phyloP scores from a whole-genome alignment of 2,888 invertebrate genomes.

The Melangyna quadrimaculata region DNA sequence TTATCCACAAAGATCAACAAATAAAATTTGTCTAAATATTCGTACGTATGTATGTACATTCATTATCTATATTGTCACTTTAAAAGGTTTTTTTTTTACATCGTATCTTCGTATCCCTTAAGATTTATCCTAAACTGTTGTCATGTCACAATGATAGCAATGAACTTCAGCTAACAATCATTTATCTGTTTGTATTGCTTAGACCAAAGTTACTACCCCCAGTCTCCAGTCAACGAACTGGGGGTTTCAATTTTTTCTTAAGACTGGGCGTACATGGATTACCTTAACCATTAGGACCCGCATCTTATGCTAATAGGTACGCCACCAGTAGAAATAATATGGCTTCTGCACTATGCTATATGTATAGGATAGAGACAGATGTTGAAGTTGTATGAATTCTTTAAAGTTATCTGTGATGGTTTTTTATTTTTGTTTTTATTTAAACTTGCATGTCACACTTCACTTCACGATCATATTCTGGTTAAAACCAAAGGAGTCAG shows the following conservation, averaged over 20 bases:
- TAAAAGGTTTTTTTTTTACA: no score
- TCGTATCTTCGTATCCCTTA: no score
- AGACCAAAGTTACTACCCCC: background rate
- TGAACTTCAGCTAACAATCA: conserved; percentile 22
- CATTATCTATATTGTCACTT: no score
- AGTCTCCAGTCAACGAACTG: conserved; percentile 19
- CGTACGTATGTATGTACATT: no score
- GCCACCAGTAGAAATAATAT: conserved; percentile 41
- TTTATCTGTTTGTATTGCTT: background rate
- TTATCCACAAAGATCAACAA: no score
- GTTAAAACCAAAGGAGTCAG: background rate
- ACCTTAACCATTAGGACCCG: conserved; percentile 53
- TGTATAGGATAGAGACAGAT: conserved; percentile 43
- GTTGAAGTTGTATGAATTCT: conserved; percentile 35
- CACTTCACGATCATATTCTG: conserved; percentile 14
- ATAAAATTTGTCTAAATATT: no score
- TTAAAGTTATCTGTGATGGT: background rate
- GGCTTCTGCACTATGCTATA: conserved; percentile 27
- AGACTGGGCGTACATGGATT: conserved; percentile 20
- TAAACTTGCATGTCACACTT: conserved; percentile 4
- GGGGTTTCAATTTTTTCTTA: background rate
- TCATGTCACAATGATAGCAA: background rate
- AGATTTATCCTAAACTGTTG: no score
- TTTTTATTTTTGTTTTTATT: background rate
- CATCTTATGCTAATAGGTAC: conserved; percentile 56